Conservation (phyloP, 2,888 invertebrate genomes). For the Polymixis lichenea region DNA sequence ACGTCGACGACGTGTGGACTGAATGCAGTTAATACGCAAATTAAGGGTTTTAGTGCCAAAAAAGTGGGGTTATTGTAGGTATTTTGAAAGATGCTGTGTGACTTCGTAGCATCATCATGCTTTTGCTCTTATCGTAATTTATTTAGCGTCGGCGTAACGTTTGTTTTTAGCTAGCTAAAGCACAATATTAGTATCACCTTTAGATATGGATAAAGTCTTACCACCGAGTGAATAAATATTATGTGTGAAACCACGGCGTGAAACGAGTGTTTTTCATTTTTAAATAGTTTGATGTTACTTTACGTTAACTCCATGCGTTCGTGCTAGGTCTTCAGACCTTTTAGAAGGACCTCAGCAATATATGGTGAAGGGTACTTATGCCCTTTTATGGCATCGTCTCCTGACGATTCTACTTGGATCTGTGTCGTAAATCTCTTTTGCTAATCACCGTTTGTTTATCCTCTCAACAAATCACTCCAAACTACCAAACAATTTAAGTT, state of each 20-base stretch:
- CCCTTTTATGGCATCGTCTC: neutral
- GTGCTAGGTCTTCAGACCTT: neutral
- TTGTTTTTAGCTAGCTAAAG: too few species aligned
- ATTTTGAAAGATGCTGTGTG: neutral
- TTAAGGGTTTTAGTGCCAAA: conserved; percentile 36
- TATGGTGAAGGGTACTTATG: neutral
- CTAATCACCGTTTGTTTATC: neutral
- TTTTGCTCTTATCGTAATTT: too few species aligned
- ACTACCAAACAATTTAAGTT: neutral
- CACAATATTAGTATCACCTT: too few species aligned
- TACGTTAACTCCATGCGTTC: too few species aligned
- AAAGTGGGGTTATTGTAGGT: conserved; percentile 12
- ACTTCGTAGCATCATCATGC: too few species aligned
- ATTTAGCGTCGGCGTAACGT: too few species aligned
- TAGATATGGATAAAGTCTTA: too few species aligned
- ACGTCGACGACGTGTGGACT: conserved; percentile 10
- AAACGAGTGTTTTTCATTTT: too few species aligned
- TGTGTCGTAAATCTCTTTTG: neutral
- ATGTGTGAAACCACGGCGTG: too few species aligned
- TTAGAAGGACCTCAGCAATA: neutral
- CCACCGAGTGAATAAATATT: too few species aligned
- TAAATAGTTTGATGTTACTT: too few species aligned
- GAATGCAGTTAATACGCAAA: conserved; percentile 27
- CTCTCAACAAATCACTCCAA: neutral
- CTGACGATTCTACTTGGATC: neutral